Base-by-base conservation (phyloP, 2,113 vertebrate species). In the Asarcornis scutulata region DNA sequence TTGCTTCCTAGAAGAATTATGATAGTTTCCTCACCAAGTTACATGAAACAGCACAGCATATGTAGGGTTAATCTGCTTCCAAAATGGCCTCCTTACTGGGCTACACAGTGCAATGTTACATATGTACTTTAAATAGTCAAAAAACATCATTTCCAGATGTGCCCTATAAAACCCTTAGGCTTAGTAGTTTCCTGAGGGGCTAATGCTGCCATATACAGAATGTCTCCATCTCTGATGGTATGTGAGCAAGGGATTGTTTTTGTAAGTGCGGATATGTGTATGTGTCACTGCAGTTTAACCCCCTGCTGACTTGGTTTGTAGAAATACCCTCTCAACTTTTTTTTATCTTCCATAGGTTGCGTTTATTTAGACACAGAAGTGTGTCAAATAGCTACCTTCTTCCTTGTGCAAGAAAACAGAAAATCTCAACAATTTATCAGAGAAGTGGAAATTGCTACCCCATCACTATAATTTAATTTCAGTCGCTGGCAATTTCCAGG, bases 111-210 rank as follows among this genome's bases (percentile, higher is more conserved):
- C 76, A 66, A 29, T 64, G 73, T 84, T 85, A 3, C 75, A 27
- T 20, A 72, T 71, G 56, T 69, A 42, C 89, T 94, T 89, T 46
- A 91, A 74, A 85, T 74, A 86, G 78, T 77, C 75, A 73, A 82
- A 79, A 5, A 2, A 2, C 78, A 77, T 93, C 15, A 50, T 88
- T 96, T 93, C 92, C 88, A 96, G 83, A 88, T 92, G 62, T 86
- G 38, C 31, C 76, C 76, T 83, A 27, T 86, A 62, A 95, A 95
- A 64, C 77, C 62, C 36, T 71, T 53, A 38, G 36, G 46, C 68
- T 71, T 48, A 77, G 75, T 34, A 64, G 86, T 85, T 96, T 93
- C 77, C 83, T 95, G 52, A 90, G 52, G 55, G 46, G n/a, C 40
- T 84, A 42, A 58, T 84, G 69, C 89, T 94, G 2, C 88, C 77